phyloP scores from a whole-genome alignment of 2,113 vertebrate genomes.

The Cyprinodon tularosa region DNA sequence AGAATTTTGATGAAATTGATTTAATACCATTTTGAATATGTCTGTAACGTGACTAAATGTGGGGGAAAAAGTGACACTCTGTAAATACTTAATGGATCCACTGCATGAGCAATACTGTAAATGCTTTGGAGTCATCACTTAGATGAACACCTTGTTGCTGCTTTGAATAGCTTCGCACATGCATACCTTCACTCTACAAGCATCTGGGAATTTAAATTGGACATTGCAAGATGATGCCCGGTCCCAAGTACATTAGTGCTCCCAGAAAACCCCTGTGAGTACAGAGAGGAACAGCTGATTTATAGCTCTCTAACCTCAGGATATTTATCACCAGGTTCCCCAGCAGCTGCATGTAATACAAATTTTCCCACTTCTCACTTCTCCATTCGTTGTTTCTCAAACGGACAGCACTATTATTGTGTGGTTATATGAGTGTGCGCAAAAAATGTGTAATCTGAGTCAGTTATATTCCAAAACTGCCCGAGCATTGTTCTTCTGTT shows the following conservation, averaged over 20 bases:
- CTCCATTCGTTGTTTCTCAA: constrained; percentile 63
- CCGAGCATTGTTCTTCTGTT: constrained; percentile 15
- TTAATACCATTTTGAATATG: too few species aligned
- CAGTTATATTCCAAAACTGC: constrained; percentile 5
- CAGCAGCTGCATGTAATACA: constrained; percentile 56
- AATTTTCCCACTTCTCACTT: constrained; percentile 54
- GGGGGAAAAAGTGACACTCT: too few species aligned
- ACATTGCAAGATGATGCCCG: constrained; percentile 65
- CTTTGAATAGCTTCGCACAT: constrained; percentile 56
- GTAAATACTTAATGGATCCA: too few species aligned
- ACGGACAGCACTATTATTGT: constrained; percentile 20
- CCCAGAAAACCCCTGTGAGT: constrained; percentile 19
- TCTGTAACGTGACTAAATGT: too few species aligned
- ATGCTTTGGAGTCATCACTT: constrained; percentile 5
- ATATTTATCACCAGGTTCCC: constrained; percentile 71
- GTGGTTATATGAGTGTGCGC: constrained; percentile 24
- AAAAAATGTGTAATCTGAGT: constrained; percentile 25
- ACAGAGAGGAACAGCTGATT: constrained; percentile 61
- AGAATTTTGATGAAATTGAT: too few species aligned
- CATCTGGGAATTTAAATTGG: constrained; percentile 54
- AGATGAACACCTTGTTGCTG: not conserved
- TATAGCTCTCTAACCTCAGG: constrained; percentile 63
- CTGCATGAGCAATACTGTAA: not conserved
- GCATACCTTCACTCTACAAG: constrained; percentile 34
- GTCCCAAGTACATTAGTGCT: constrained; percentile 64